Base-by-base conservation (phyloP, 30 jellyfish, hydroid and myxozoan genomes). In the Aurelia sp. region DNA sequence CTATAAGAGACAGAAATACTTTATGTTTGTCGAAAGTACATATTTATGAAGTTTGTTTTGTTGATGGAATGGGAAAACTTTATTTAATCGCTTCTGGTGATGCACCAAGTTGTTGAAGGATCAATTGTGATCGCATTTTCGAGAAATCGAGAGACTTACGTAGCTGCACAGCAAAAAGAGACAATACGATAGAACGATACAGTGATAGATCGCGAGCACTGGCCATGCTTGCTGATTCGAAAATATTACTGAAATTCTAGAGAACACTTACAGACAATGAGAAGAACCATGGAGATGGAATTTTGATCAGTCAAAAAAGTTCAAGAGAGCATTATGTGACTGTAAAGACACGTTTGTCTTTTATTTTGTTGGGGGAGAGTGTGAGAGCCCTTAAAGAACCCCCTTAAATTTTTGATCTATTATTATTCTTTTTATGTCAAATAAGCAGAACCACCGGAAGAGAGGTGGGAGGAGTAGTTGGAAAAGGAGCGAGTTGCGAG, bases 351-450 rank as follows among this genome's bases (percentile, higher is more conserved):
- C 31, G 40, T 35, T 63, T 18, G 31, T 35, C 40, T 44, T 63
- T 63, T 63, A 20, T 20, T 63, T 63, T 63, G 74, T 17, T 15
- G 74, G 74, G 74, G 74, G 74, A 63, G 74, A 63, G 74, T 63
- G 74, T 63, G 74, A 63, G 74, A n/a, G 74, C 27, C 40, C 74
- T 5, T n/a, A 0, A 40, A 6, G 10, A 40, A 5, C 51, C 33
- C 33, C 33, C 2, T 27, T 27, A 27, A 27, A 27, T n/a, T 27
- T 27, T 27, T 27, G 33, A 27, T 27, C 33, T 27, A 27, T 27
- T 27, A 27, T 27, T 27, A 27, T 27, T 27, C 33, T 27, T 27
- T 27, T 27, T 1, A 27, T 27, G 33, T 0, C 2, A 27, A 27
- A 27, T 27, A 2, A 27, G 33, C 33, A 27, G 33, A 27, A 27